Base-by-base conservation (phyloP, 2,888 invertebrate species). In the Hipparchia semele region DNA sequence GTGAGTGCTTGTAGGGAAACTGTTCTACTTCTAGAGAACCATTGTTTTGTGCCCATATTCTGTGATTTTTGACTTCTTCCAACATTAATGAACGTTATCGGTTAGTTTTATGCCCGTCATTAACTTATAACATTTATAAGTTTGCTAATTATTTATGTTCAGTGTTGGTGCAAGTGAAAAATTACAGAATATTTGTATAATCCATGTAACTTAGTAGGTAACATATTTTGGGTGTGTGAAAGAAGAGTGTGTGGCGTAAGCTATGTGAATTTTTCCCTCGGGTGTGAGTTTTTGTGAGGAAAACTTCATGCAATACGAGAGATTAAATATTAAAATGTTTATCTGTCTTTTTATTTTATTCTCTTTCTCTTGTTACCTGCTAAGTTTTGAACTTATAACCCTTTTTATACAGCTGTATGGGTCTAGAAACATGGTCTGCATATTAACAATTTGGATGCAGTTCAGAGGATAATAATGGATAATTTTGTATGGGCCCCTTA, bases 271-370 rank as follows among this genome's bases (percentile, higher is more conserved):
- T 79, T 75, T 76, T 77, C 78, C 80, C 89, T 90, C 87, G 84
- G 68, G 87, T 85, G 82, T 89, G 89, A 87, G 79, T 89, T 92
- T 92, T 90, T 89, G 81, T 79, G 75, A 78, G 78, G 84, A 90
- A 92, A 93, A 93, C 87, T 86, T 88, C 90, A 88, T 82, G 78
- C 84, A 74, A 75, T 79, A 80, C 84, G 92, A 91, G 90, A 86
- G 82, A 87, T 84, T 80, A 82, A 82, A 87, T 89, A 87, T 91
- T 90, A 87, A 83, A 83, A 86, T 88, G 85, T 84, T 84, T 82
- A 82, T 84, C 82, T 81, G 73, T 60, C 80, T 80, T 85, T 82
- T 77, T 80, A 86, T 85, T 80, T 58, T 58, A 58, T 60, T 39
- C 39, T 39, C 39, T n/a, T 10, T 51, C 79, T 76, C 65, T 70